phyloP scores from a whole-genome alignment of 2,888 invertebrate genomes.

The Cataglyphis albicans region DNA sequence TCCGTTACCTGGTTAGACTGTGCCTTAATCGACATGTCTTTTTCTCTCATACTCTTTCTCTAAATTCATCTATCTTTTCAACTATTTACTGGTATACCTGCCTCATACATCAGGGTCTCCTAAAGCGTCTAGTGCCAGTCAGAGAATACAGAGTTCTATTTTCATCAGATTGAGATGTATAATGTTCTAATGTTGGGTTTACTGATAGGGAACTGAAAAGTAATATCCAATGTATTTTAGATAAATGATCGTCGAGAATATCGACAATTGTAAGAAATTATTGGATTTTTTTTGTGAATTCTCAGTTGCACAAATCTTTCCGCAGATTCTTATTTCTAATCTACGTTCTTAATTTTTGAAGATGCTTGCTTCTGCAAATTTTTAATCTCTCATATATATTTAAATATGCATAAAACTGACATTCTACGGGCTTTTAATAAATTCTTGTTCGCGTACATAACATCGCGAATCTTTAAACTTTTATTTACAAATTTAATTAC shows the following conservation, averaged over 20 bases:
- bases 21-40: conserved; percentile 79
- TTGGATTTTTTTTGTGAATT: not conserved
- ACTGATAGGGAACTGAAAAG: conserved; percentile 16
- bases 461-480: not conserved
- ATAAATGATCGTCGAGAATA: conserved; percentile 22
- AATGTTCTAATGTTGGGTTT: conserved; percentile 5
- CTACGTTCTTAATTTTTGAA: not conserved
- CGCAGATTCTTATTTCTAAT: conserved; percentile 6
- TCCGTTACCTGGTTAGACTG: conserved; percentile 91
- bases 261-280: not conserved
- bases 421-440: not conserved
- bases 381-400: not conserved
- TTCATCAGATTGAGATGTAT: conserved; percentile 28
- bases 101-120: conserved; percentile 48
- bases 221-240: conserved; percentile 10
- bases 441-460: not conserved
- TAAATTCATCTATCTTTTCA: not conserved
- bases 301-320: conserved; percentile 24
- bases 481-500: no score
- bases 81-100: conserved; percentile 36
- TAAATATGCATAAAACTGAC: not conserved
- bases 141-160: conserved; percentile 36
- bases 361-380: not conserved
- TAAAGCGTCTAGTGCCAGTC: conserved; percentile 29
- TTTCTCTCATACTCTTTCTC: conserved; percentile 2